Evolutionary conservation across 2,888 invertebrate species (phyloP), one percentile per base, ranked within the genome.

Genomic region (Gibbula magus): DNA sequence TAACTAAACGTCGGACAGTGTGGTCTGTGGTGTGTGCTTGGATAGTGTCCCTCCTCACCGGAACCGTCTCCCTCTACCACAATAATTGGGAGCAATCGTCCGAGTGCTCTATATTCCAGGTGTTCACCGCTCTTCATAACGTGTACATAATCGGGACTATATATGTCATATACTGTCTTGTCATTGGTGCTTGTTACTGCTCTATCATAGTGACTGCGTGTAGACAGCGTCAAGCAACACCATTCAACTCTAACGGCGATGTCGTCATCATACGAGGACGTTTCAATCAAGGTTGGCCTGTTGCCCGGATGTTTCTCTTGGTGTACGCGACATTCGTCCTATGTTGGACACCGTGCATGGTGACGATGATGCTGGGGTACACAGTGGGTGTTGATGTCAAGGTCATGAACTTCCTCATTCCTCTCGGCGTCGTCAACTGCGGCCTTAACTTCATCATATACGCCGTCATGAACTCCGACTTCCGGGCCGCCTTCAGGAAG

Each of bases 371-470:
- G 16, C 16, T 82, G 22, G 82, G 78, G 66, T 82, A 83, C 77
- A 81, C 78, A 0, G 29, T 77, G 13, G 77, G 81, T 13, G 79
- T 82, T n/a, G 35, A 52, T 16, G 79, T 66, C 39, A 35, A 53
- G 0, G 79, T 56, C 13, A 53, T 78, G 10, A 70, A 66, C 20
- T 74, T 81, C 32, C 39, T 51, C 7, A 56, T 82, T 18, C 70
- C 77, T 8, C 8, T 80, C 1, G 80, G 73, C 16, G 67, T 82
- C 5, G 13, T 67, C 35, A 82, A 83, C 66, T 83, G 81, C 18
- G 81, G 79, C 10, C 67, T 78, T 20, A 83, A 83, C 75, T 82
- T 81, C 39, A 7, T 80, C n/a, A 79, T 83, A 0, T 75, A 82
- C 20, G 80, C 75, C 13, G 56, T 61, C 35, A 80, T 77, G 73